Conservation (phyloP, 2,797 vertebrate genomes). For the Glyptemys insculpta region DNA sequence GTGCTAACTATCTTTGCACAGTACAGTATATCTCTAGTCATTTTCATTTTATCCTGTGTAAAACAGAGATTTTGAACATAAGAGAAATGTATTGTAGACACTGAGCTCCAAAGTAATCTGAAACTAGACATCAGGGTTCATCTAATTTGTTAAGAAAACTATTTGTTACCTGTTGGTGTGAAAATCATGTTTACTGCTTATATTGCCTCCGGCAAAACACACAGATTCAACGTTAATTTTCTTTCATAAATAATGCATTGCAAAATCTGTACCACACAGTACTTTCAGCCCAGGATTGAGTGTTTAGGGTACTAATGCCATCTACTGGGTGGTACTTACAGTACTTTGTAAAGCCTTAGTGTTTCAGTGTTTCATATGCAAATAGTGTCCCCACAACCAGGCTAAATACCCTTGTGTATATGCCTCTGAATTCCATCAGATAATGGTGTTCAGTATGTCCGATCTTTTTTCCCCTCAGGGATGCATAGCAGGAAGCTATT, state of each 20-base stretch:
- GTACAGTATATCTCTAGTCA: not conserved
- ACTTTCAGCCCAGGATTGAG: not conserved
- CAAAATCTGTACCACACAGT: not conserved
- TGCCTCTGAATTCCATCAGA: not conserved
- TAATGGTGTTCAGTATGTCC: not conserved
- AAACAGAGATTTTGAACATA: constrained; percentile 54
- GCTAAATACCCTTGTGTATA: not conserved
- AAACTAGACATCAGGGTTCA: constrained; percentile 73
- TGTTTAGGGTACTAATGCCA: constrained; percentile 72
- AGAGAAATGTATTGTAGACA: constrained; percentile 43
- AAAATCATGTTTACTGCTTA: constrained; percentile 76
- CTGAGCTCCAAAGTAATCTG: constrained; percentile 45
- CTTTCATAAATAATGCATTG: constrained; percentile 74
- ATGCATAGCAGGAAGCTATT: constrained; percentile 42
- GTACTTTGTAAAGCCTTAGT: not conserved
- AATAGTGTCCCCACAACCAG: not conserved
- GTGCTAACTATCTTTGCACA: constrained; percentile 5
- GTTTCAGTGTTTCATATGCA: not conserved
- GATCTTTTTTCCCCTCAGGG: not conserved
- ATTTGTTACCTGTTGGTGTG: constrained; percentile 77
- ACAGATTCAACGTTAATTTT: constrained; percentile 78
- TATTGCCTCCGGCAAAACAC: constrained; percentile 71
- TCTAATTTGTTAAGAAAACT: constrained; percentile 78
- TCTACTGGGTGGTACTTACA: constrained; percentile 67
- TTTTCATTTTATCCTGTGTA: constrained; percentile 53